Evolutionary conservation across 2,113 vertebrate species (phyloP).

Genomic region (Narcine bancroftii): DNA sequence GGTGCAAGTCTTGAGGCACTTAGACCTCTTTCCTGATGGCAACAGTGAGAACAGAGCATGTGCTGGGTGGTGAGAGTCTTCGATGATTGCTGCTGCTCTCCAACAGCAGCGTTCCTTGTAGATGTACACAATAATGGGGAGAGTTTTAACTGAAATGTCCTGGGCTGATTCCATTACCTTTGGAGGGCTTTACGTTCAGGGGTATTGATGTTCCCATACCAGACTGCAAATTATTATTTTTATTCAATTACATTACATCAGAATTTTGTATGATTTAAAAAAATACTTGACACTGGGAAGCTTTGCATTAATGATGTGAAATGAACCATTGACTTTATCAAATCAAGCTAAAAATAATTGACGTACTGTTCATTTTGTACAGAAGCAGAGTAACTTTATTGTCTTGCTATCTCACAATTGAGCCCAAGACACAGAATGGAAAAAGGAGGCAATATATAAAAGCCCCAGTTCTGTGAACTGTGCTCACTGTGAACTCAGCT

Average conservation of each 20-base stretch:
- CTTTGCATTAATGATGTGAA: neutral
- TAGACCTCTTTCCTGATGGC: too few species aligned
- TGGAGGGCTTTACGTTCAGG: too few species aligned
- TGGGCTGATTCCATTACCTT: too few species aligned
- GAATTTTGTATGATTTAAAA: neutral
- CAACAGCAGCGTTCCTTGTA: too few species aligned
- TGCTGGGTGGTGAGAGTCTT: too few species aligned
- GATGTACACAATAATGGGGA: too few species aligned
- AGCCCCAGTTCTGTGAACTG: neutral
- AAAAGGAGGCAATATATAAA: neutral
- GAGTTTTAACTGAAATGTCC: too few species aligned
- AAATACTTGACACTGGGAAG: neutral
- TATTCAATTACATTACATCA: slow-evolving; percentile 15
- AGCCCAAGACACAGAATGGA: neutral
- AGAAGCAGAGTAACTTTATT: neutral
- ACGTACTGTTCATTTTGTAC: neutral
- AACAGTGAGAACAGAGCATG: too few species aligned
- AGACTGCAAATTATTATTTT: slow-evolving; percentile 31
- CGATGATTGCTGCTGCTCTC: too few species aligned
- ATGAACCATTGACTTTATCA: neutral
- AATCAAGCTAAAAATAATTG: neutral
- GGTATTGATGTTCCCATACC: too few species aligned
- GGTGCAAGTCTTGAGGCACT: too few species aligned
- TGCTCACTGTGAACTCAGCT: neutral
- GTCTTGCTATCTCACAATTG: neutral